phyloP scores from a whole-genome alignment of 2,797 vertebrate species.

The Cygnus olor region DNA sequence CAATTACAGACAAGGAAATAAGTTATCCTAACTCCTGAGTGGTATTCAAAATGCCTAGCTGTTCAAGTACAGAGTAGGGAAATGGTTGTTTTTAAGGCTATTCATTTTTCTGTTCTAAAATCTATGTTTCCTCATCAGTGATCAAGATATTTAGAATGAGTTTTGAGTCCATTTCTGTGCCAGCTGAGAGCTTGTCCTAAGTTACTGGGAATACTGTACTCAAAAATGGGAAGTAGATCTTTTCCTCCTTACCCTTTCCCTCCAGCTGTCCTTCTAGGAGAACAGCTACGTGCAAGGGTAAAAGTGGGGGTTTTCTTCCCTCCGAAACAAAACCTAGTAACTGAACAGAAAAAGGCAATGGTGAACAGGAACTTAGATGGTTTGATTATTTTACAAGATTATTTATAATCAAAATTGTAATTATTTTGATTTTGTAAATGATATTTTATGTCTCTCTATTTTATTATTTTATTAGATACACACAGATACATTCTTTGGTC shows the following conservation, averaged over 20 bases:
- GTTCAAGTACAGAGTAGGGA: neutral
- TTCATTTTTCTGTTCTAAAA: neutral
- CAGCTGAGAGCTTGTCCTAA: neutral
- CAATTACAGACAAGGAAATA: neutral
- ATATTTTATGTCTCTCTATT: neutral
- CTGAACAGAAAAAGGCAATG: neutral
- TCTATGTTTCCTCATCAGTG: neutral
- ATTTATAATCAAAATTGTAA: neutral
- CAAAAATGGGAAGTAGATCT: neutral
- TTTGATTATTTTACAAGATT: neutral
- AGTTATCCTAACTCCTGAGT: neutral
- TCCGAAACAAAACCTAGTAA: neutral
- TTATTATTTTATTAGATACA: neutral
- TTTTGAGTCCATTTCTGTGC: neutral
- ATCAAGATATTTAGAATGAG: neutral
- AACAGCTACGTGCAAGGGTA: neutral
- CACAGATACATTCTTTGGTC: neutral
- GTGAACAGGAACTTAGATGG: neutral
- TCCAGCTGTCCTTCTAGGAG: neutral
- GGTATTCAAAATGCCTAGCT: neutral
- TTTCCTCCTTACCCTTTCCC: neutral
- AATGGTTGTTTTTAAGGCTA: neutral
- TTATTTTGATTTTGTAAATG: neutral
- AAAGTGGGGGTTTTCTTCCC: neutral
- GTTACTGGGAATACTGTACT: neutral